Evolutionary conservation across 1,140 invertebrate genomes (phyloP), one percentile per base, ranked within the genome.

Genomic region (Papilio machaon): DNA sequence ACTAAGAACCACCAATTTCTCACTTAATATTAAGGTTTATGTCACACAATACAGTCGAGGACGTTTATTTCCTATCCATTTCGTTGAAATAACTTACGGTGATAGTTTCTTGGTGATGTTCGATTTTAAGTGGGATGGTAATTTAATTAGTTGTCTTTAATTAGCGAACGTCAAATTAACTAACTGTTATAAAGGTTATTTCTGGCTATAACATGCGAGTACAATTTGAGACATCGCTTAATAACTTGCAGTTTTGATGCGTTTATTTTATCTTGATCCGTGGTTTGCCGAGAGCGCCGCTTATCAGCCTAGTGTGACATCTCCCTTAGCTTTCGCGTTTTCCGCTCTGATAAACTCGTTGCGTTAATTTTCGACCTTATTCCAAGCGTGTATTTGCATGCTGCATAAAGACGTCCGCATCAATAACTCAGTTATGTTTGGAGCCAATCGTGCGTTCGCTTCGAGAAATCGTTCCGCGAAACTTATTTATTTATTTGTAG

Each of bases 1-100:
- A 93, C 90, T 93, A 91, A 92, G 89, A 82, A 80, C 81, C 77
- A 85, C 83, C 91, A 90, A 92, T 92, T 91, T 89, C 88, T 88
- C 87, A 89, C 88, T 91, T 90, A 86, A 88, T 87, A 86, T 89
- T 88, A 43, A 79, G 38, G 54, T 10, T n/a, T 38, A 11, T 23
- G 3, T 79, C 77, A 79, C 77, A 79, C 19, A 47, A 19, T 23
- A 15, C 38, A 43, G 38, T 7, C 38, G 38, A 6, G 4, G 38
- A 43, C 38, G 38, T 35, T 54, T 73, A 43, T 43, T 43, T 30
- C 23, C 23, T 30, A 30, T 30, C 23, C 23, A 30, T 30, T 30
- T 30, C 23, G 23, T 1, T 30, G 23, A 30, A 30, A 43, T 43
- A 6, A 6, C 1, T 43, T 43, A 43, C 38, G 38, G 4, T 43